A percentile compares a stretch with the other conserved stretches of the same genome.
These are phyloP conservation scores for Poecilus cupreus DNA, from an alignment of 2,888 invertebrate genomes.

Conservation along the genomic window DNA sequence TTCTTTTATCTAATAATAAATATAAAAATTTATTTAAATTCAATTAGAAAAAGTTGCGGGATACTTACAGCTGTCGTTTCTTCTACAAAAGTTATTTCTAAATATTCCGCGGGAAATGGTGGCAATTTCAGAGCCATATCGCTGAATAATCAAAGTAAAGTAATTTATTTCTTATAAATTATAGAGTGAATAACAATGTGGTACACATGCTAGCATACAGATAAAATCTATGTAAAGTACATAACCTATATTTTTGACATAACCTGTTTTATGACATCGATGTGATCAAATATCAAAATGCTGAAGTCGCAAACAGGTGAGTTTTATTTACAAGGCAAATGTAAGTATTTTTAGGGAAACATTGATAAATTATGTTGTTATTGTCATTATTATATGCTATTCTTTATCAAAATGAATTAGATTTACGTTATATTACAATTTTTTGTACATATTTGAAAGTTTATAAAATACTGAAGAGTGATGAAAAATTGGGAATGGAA, in stretches of 20 bases:
- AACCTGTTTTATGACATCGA: slow-evolving; percentile 2
- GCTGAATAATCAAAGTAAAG: not conserved
- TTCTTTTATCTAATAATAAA: slow-evolving; percentile 32
- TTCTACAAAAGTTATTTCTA: slow-evolving; percentile 59
- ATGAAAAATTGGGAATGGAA: no score
- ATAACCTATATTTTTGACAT: slow-evolving; percentile 48
- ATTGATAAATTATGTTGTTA: not conserved
- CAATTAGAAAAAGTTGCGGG: slow-evolving; percentile 22
- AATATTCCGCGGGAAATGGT: slow-evolving; percentile 49
- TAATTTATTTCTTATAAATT: slow-evolving; percentile 24
- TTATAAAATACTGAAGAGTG: not conserved
- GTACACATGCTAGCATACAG: slow-evolving; percentile 48
- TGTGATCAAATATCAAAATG: slow-evolving; percentile 18
- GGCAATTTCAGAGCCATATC: slow-evolving; percentile 54
- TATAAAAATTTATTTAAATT: slow-evolving; percentile 12
- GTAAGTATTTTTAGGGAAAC: not conserved
- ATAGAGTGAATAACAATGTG: not conserved
- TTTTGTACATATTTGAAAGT: not conserved
- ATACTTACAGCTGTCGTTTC: slow-evolving; percentile 40
- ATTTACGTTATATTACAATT: not conserved
- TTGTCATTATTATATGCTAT: not conserved
- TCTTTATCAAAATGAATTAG: not conserved
- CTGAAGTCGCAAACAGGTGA: slow-evolving; percentile 32
- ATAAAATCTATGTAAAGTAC: slow-evolving; percentile 14
- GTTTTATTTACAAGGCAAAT: slow-evolving; percentile 12